These are phyloP conservation scores for Enteromius viviparus DNA, from an alignment of 2,797 vertebrate species.

Conservation along the genomic window DNA sequence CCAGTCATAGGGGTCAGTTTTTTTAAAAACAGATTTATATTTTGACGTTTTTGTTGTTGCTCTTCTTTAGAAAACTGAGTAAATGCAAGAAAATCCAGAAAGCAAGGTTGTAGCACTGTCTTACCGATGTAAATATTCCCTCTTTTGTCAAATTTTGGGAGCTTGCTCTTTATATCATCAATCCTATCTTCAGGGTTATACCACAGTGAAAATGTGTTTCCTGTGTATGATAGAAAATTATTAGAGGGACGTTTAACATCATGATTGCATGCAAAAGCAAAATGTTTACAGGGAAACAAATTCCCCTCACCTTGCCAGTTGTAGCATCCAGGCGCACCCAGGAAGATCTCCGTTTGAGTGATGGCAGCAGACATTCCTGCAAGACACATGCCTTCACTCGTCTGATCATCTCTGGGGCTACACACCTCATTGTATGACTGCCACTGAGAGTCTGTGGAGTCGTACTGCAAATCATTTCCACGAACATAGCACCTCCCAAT, in stretches of 20 bases:
- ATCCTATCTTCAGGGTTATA: neutral
- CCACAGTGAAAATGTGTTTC: slow-evolving; percentile 30
- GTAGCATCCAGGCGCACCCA: slow-evolving; percentile 88
- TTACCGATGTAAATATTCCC: slow-evolving; percentile 79
- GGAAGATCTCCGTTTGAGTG: slow-evolving; percentile 77
- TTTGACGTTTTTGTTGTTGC: neutral
- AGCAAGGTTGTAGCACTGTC: neutral
- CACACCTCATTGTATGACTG: slow-evolving; percentile 87
- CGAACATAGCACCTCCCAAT: slow-evolving; percentile 89
- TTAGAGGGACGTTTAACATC: neutral
- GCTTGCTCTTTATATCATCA: neutral
- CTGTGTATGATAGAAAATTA: neutral
- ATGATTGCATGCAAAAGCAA: neutral
- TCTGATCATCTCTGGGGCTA: slow-evolving; percentile 77
- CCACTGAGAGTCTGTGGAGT: slow-evolving; percentile 79
- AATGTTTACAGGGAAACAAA: slow-evolving; percentile 2
- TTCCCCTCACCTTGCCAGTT: slow-evolving; percentile 86
- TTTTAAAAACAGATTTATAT: neutral
- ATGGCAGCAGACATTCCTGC: slow-evolving; percentile 87
- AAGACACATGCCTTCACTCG: slow-evolving; percentile 85
- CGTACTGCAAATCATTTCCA: slow-evolving; percentile 79
- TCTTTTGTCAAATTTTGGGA: neutral
- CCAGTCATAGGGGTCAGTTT: too few relatives aligned
- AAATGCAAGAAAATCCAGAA: neutral
- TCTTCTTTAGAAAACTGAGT: neutral